phyloP scores from a whole-genome alignment of 2,797 vertebrate genomes.

The Sebastiscus tertius region DNA sequence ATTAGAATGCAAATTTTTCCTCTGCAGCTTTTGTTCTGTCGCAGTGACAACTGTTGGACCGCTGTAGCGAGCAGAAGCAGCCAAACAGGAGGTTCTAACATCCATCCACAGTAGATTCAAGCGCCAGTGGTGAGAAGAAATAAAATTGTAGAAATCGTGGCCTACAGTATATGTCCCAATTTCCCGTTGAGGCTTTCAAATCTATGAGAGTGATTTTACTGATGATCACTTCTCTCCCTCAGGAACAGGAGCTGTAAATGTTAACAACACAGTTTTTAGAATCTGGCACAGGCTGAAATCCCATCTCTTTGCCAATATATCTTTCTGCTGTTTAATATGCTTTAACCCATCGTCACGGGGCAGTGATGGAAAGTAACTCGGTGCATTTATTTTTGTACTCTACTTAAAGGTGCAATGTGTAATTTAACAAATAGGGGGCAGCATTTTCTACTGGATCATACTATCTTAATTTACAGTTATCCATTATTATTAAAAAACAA shows the following conservation, averaged over 20 bases:
- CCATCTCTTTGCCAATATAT: conserved; percentile 61
- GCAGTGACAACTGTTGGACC: conserved; percentile 44
- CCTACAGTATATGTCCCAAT: conserved; percentile 52
- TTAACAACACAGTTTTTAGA: conserved; percentile 66
- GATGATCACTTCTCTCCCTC: conserved; percentile 65
- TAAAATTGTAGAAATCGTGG: conserved; percentile 48
- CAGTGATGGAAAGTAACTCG: conserved; percentile 1
- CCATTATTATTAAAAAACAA: not conserved
- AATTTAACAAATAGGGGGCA: not conserved
- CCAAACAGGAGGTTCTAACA: conserved; percentile 24
- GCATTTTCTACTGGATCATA: not conserved
- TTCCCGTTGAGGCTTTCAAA: conserved; percentile 56
- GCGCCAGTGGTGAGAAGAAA: conserved; percentile 16
- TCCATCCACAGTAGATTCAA: conserved; percentile 18
- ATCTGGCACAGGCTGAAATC: conserved; percentile 53
- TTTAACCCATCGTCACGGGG: conserved; percentile 31
- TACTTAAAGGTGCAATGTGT: not conserved
- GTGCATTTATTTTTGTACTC: not conserved
- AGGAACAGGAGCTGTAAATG: conserved; percentile 68
- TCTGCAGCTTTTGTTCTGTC: conserved; percentile 45
- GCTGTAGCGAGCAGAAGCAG: not conserved
- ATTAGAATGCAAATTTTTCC: conserved; percentile 57
- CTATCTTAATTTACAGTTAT: not conserved
- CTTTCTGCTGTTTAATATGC: conserved; percentile 57
- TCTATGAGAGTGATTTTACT: conserved; percentile 66